Conservation (phyloP, 1,140 invertebrate species). For the Physella acuta region DNA sequence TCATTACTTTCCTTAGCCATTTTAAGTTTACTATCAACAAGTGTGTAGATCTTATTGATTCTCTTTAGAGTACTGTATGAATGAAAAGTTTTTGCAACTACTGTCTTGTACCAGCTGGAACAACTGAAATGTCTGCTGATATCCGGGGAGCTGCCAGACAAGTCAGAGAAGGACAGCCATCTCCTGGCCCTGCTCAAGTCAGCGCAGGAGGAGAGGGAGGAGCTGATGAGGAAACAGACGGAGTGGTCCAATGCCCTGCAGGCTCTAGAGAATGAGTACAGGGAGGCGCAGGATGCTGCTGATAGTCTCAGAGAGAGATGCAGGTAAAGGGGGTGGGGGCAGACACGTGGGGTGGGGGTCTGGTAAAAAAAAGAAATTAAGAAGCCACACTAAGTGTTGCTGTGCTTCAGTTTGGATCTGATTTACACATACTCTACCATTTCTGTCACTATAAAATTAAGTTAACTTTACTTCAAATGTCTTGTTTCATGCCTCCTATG, state of each 20-base stretch:
- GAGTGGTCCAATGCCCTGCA: constrained; percentile 73
- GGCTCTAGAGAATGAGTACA: constrained; percentile 57
- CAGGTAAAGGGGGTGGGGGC: constrained; percentile 24
- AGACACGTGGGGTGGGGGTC: too few species aligned
- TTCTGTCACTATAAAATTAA: too few species aligned
- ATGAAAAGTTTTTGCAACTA: background rate
- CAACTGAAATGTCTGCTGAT: constrained; percentile 67
- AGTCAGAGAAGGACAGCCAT: constrained; percentile 76
- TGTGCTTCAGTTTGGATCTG: too few species aligned
- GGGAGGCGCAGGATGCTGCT: constrained; percentile 63
- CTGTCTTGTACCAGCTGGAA: constrained; percentile 52
- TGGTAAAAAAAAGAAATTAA: constrained; percentile 5
- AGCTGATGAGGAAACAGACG: constrained; percentile 70
- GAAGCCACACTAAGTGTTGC: background rate
- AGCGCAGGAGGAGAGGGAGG: constrained; percentile 67
- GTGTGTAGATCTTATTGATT: too few species aligned
- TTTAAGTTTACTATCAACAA: too few species aligned
- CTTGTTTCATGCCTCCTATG: too few species aligned
- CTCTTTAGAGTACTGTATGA: too few species aligned
- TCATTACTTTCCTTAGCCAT: too few species aligned
- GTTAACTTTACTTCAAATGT: too few species aligned
- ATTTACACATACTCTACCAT: too few species aligned
- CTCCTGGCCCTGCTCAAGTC: constrained; percentile 83
- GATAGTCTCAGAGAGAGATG: constrained; percentile 55
- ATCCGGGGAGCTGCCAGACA: constrained; percentile 55